A percentile compares a stretch with the other conserved stretches of the same genome.
phyloP scores from a whole-genome alignment of 2,113 vertebrate genomes.

The Zapus hudsonius region DNA sequence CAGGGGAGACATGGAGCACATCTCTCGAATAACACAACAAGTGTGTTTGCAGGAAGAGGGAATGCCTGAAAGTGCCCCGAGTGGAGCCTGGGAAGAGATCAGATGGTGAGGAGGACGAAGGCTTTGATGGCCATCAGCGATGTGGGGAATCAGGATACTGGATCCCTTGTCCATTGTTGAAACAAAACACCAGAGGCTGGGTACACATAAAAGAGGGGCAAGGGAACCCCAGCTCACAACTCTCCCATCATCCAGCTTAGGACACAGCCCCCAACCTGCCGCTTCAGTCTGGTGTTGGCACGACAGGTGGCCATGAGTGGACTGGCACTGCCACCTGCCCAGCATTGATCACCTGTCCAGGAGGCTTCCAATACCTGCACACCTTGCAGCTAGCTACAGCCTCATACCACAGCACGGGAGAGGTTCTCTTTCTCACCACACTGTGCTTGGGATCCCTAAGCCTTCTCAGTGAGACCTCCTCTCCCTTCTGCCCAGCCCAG shows the following conservation, averaged over 20 bases:
- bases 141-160: no score
- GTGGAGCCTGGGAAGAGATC: no score
- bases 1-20: no score
- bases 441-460: background rate
- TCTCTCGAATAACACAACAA: background rate
- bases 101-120: no score
- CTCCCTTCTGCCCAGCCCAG: background rate
- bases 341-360: background rate
- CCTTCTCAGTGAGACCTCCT: rapidly evolving
- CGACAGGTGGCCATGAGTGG: background rate
- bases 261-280: background rate
- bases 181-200: no score
- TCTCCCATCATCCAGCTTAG: background rate
- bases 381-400: background rate
- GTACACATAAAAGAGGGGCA: no score
- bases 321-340: rapidly evolving
- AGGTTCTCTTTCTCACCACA: background rate
- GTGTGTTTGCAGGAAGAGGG: no score
- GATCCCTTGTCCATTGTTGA: no score
- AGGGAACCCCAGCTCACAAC: no score
- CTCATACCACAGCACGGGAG: background rate
- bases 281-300: rapidly evolving
- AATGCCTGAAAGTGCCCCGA: no score
- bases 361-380: background rate
- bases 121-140: no score